Evolutionary conservation across 2,797 vertebrate genomes (phyloP), one percentile per base, ranked within the genome.

Genomic region (Xiphorhynchus erythropygius): DNA sequence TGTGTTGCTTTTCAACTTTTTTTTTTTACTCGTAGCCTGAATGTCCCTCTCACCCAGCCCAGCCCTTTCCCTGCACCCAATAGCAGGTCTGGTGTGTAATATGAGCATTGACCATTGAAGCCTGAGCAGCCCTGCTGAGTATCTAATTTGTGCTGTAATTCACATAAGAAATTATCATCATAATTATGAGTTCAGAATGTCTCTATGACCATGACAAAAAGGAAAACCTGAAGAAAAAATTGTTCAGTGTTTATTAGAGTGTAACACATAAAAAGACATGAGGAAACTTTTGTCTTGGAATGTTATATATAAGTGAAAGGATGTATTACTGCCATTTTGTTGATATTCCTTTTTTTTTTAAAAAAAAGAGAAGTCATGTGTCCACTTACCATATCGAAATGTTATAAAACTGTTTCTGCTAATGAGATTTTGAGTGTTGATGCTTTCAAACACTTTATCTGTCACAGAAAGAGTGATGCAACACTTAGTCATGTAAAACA

Each of bases 401-500:
- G 73, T 86, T 46, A 53, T 68, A 73, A 76, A 96, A 73, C 21
- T 49, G 10, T 56, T 82, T 80, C 69, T 53, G 16, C 16, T 96
- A 88, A 93, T 84, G 52, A 87, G 47, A 67, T 93, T 93, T 94
- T 60, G 63, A 93, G 55, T 87, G 67, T 74, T 88, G 52, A 32
- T 90, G 27, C n/a, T 89, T 94, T 95, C 67, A 73, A 55, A 79
- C 33, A 64, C 39, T 93, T 92, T 28, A 82, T 37, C 67, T 96
- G 75, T 89, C 93, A 79, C 53, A 64, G 47, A 89, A 65, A 73
- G 79, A 86, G 33, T 50, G 63, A 94, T 84, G 27, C 44, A 94
- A 91, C 69, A 84, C 69, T 93, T 89, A 94, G 44, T 56, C 73
- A 74, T 76, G 70, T 89, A 95, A 92, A 92, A 87, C 57, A 78